Evolutionary conservation across 2,797 vertebrate species (phyloP), one percentile per base, ranked within the genome.

Genomic region (Otolemur crassicaudatus): DNA sequence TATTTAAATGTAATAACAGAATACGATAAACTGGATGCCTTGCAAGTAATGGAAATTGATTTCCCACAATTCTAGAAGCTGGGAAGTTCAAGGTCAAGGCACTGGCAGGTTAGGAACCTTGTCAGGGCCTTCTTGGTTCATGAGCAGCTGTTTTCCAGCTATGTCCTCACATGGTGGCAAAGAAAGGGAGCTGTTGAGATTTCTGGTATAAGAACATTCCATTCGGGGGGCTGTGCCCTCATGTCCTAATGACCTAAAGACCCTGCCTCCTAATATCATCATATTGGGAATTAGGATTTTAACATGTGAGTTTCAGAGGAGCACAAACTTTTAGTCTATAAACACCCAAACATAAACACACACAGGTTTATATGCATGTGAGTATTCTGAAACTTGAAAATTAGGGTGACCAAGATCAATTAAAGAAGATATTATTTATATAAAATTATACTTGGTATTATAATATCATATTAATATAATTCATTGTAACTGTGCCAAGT

Each of bases 341-440:
- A 13, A 37, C 22, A 61, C 40, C 37, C 60, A 63, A 58, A 14
- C 9, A 40, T 5, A 73, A 37, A 8, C 27, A 84, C 19, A 84
- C 37, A 25, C 0, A 79, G 1, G 3, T 4, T 13, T 46, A 10
- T 58, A 14, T 70, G 0, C 70, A 5, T 25, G 0, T 22, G 5
- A 37, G 2, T 80, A 56, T 63, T 88, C n/a, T 69, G 3, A 63
- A 83, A 83, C 1, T 69, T 77, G 49, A 95, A 83, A 90, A 69
- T 72, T 85, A 49, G 40, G 7, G 12, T 69, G 53, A 85, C 9
- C 11, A 43, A 87, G 43, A 80, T 56, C 7, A 85, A 63, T 13
- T 58, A 27, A 60, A 81, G 7, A 79, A 76, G 72, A 80, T 67
- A 77, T 63, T 3, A 91, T 61, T 90, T 84, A 56, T 10, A 37